Percentiles rank a stretch among this genome's conserved stretches.
phyloP scores from a whole-genome alignment of 2,797 vertebrate genomes.

The Malacoctenus gilli region DNA sequence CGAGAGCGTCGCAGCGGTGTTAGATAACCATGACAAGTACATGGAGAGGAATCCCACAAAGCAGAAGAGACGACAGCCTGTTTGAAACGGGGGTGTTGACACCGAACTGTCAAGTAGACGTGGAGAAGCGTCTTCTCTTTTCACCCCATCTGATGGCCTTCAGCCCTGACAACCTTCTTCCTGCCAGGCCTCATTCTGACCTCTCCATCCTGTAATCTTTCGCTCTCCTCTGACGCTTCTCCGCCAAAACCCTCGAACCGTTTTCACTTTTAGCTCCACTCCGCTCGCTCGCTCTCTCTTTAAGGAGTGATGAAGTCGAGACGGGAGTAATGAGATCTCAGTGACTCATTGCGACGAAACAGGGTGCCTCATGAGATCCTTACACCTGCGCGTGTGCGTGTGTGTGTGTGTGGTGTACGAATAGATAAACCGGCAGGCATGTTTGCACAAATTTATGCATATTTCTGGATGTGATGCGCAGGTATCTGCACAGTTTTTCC shows the following conservation, averaged over 20 bases:
- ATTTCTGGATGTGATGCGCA: conserved; percentile 7
- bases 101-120: conserved; percentile 7
- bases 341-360: conserved; percentile 50
- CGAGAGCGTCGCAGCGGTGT: conserved; percentile 1
- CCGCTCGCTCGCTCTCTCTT: conserved; percentile 8
- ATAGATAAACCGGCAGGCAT: conserved; percentile 26
- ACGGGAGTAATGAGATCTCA: conserved; percentile 44
- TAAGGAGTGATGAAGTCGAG: conserved; percentile 40
- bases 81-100: conserved; percentile 2
- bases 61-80: conserved; percentile 1
- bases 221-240: background rate
- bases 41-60: background rate
- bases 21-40: conserved; percentile 4
- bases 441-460: conserved; percentile 18
- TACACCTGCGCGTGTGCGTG: conserved; percentile 2
- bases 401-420: conserved; percentile 10
- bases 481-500: conserved; percentile 4
- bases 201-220: background rate
- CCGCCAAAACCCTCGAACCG: background rate
- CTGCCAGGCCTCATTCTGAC: background rate
- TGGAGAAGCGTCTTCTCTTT: background rate
- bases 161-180: conserved; percentile 4
- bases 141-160: background rate
- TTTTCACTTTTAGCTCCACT: conserved; percentile 12
- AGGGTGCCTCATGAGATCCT: conserved; percentile 31